These are phyloP conservation scores for Elaeidobius kamerunicus DNA, from an alignment of 2,888 invertebrate species.

Conservation along the genomic window DNA sequence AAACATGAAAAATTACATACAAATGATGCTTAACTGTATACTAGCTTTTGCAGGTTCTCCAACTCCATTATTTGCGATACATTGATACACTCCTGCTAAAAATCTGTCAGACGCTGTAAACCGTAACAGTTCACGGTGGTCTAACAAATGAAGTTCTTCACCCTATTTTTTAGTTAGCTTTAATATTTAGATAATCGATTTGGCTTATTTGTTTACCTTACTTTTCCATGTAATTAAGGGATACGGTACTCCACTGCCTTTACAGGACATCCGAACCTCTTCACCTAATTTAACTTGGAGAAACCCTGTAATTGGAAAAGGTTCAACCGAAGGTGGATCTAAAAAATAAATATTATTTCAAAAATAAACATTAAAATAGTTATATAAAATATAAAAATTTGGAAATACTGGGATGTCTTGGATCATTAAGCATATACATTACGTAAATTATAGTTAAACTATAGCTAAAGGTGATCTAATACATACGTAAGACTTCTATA, in stretches of 20 bases:
- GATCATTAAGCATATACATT: background rate
- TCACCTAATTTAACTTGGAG: constrained; percentile 72
- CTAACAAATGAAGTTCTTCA: constrained; percentile 58
- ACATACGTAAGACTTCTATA: constrained; percentile 76
- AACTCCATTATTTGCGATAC: constrained; percentile 70
- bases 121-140: constrained; percentile 58
- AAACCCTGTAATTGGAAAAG: constrained; percentile 66
- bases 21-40: constrained; percentile 67
- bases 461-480: background rate
- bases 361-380: background rate
- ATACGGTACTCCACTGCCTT: constrained; percentile 66
- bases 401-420: background rate
- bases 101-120: constrained; percentile 65
- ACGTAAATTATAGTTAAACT: background rate
- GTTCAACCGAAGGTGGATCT: constrained; percentile 69
- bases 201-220: constrained; percentile 53
- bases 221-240: constrained; percentile 71
- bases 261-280: constrained; percentile 71
- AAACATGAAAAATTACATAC: too few species aligned
- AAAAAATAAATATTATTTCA: constrained; percentile 22
- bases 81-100: constrained; percentile 71
- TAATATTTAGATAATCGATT: too few species aligned
- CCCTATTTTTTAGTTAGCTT: too few species aligned
- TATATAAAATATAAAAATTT: background rate
- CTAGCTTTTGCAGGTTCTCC: constrained; percentile 67